These are phyloP conservation scores for Rugalucina vietnamica DNA, from an alignment of 2,888 invertebrate genomes.

Conservation along the genomic window DNA sequence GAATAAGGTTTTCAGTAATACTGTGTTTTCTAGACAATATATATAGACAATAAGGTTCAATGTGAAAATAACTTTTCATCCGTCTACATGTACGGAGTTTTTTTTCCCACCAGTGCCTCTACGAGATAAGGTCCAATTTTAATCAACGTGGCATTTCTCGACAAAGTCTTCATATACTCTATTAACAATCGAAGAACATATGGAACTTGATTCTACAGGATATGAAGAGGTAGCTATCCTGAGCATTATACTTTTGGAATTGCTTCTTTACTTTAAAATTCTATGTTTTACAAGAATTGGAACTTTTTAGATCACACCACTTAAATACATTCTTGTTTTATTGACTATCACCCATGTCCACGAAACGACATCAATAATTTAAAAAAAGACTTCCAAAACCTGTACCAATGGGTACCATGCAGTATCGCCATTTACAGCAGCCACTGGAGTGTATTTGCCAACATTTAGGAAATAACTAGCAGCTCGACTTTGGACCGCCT, in stretches of 20 bases:
- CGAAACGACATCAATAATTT: neutral
- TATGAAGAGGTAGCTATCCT: neutral
- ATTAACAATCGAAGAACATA: neutral
- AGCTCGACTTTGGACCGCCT: constrained; percentile 24
- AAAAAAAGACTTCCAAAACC: neutral
- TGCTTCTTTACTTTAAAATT: neutral
- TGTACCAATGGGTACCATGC: constrained; percentile 1
- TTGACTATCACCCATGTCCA: neutral
- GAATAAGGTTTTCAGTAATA: no score
- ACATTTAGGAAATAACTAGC: constrained; percentile 6
- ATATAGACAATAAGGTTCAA: neutral
- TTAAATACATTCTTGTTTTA: neutral
- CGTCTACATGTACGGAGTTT: neutral
- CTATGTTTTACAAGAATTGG: neutral
- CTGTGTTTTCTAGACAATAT: constrained; percentile 1
- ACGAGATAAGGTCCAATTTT: neutral
- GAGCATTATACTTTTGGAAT: neutral
- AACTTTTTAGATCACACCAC: neutral
- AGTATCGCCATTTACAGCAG: neutral
- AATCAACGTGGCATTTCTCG: neutral
- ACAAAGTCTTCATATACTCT: neutral
- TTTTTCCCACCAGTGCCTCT: constrained; percentile 15
- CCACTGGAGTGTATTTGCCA: neutral
- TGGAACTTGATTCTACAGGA: neutral
- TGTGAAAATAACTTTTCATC: neutral